Evolutionary conservation across 2,797 vertebrate species (phyloP), one percentile per base, ranked within the genome.

Genomic region (Siniperca scherzeri): DNA sequence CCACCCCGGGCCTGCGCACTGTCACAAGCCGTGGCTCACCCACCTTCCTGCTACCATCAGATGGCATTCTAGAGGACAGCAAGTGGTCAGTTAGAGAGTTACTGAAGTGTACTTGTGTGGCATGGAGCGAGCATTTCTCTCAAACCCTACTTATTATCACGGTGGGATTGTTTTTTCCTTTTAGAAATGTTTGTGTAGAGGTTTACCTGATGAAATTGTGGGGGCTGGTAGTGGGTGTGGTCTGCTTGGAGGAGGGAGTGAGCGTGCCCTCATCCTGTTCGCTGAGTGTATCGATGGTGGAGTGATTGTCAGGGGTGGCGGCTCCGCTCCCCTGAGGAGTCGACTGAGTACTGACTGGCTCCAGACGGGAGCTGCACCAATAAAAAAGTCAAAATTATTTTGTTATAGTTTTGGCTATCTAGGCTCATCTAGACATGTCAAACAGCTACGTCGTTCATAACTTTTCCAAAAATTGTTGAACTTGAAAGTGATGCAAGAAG

Each of bases 241-340:
- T 98, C 94, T 99, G 97, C 87, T 99, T 99, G 90, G 98, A 97
- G 4, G 96, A 97, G 0, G 97, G 98, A 0, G 97, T 99, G 90
- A 98, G 96, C 6, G 98, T 98, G 81, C 97, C 97, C 91, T 99
- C 98, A 6, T 99, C 98, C 93, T 99, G 98, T 72, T 99, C 98
- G 36, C 97, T 98, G 92, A 99, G 96, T 0, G 98, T 98, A 71
- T 99, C 98, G 0, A 98, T 98, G 88, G 95, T 84, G 44, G 97
- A 97, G 94, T 98, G 97, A 93, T 97, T 97, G 93, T 99, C 99
- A 1, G 97, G 97, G 0, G 97, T 97, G 44, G 96, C 94, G 12
- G 97, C 92, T 22, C 97, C 97, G 10, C 97, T 95, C 61, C 97
- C 96, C 88, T 97, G 98, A 38, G 97, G 96, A 44, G 96, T 96